Conservation (phyloP, 2,797 vertebrate species). For the Anguilla megastoma region DNA sequence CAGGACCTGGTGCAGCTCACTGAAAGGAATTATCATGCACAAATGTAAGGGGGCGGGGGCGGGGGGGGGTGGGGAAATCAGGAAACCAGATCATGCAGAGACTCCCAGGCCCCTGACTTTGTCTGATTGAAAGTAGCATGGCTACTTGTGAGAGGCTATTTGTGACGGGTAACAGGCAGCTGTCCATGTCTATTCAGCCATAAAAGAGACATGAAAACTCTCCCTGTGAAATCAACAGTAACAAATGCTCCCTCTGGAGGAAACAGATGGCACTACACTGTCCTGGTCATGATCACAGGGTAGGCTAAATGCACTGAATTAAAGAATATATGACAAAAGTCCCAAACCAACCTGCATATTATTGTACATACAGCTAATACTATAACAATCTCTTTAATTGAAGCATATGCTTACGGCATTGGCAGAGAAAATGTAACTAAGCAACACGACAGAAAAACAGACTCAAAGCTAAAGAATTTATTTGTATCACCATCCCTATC, state of each 20-base stretch:
- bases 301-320: background rate
- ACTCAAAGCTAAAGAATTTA: background rate
- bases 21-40: constrained; percentile 2
- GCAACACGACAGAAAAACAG: background rate
- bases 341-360: background rate
- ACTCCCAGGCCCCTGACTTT: constrained; percentile 37
- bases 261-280: background rate
- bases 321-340: background rate
- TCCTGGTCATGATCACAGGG: background rate
- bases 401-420: background rate
- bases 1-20: background rate
- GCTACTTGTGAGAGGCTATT: constrained; percentile 42
- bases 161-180: constrained; percentile 34
- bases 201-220: constrained; percentile 38
- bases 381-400: background rate
- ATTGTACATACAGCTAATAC: background rate
- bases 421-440: background rate
- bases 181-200: constrained; percentile 41
- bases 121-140: constrained; percentile 39
- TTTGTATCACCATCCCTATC: background rate
- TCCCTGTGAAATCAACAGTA: constrained; percentile 36
- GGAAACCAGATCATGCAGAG: background rate
- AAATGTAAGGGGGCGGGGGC: background rate
- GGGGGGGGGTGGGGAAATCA: background rate
- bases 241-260: background rate